Evolutionary conservation across 92 coral and sea anemone genomes (phyloP), one percentile per base, ranked within the genome.

Genomic region (Epizoanthus rinbou): DNA sequence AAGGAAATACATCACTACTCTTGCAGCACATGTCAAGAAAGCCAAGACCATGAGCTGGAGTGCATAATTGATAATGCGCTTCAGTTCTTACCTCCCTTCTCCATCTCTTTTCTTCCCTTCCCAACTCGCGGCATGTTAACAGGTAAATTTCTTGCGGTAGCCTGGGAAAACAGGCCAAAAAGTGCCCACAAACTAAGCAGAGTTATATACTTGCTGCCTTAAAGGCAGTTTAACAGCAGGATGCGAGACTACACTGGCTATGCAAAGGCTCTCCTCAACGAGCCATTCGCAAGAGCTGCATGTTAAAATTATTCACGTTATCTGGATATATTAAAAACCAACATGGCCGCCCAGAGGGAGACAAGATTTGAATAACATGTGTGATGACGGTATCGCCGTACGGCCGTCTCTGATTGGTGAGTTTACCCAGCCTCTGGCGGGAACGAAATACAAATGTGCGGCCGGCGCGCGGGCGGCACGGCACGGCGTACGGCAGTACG

Each of bases 101-200:
- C 52, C 5, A 50, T 50, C 54, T 50, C 54, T 10, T 50, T 50
- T 50, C 41, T 59, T 59, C 39, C 69, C 41, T 64, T 25, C 69
- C 62, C 64, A 53, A 31, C 66, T 8, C 81, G 81, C 57, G 81
- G 81, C 81, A 75, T 75, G 14, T 75, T 17, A 4, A 75, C 68
- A 3, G 81, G 68, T 17, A 31, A 28, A 58, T 75, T 75, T 75
- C 81, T 75, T 64, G 68, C 69, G 68, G n/a, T 53, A 75, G 81
- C 68, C 53, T 50, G 33, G 5, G 81, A 18, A 9, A 75, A 57
- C 47, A n/a, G 64, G 54, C 81, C 39, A 58, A 75, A 35, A 57
- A 75, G 2, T 31, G 81, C 81, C 69, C 81, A 75, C 63, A 57
- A 57, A 75, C 81, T 35, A 60, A 75, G 68, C 81, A 75, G 33